These are phyloP conservation scores for Coptodon rendalli DNA, from an alignment of 2,113 vertebrate species.

Conservation along the genomic window DNA sequence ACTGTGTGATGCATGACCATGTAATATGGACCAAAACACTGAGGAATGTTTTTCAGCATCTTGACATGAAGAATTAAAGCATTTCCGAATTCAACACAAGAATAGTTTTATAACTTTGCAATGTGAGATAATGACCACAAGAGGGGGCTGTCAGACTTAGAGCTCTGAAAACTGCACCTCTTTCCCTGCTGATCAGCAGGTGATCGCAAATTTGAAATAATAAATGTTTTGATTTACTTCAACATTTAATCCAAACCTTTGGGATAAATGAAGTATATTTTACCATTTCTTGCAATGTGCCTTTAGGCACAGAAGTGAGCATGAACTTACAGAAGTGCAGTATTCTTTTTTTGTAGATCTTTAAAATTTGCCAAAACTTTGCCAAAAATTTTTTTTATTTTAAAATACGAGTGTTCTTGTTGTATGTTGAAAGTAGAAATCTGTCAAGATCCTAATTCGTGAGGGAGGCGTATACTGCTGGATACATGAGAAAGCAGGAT, in stretches of 20 bases:
- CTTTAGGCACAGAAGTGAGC: background rate
- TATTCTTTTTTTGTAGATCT: background rate
- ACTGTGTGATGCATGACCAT: background rate
- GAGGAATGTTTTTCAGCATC: background rate
- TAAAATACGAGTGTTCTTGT: background rate
- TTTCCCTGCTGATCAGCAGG: background rate
- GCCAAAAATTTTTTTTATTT: fast-evolving
- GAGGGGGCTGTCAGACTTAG: background rate
- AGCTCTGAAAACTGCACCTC: background rate
- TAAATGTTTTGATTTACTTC: background rate
- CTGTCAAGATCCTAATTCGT: background rate
- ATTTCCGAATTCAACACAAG: background rate
- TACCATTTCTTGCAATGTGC: background rate
- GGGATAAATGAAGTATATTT: background rate
- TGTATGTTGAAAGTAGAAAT: background rate
- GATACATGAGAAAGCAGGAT: background rate
- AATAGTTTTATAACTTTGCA: background rate
- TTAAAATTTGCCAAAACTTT: background rate
- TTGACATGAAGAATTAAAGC: background rate
- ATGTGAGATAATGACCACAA: background rate
- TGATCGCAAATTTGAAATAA: background rate
- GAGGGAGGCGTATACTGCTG: background rate
- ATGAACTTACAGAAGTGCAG: background rate
- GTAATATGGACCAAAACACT: background rate
- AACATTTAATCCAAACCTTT: background rate